Percentiles rank a stretch among this genome's conserved stretches.
phyloP scores from a whole-genome alignment of 2,113 vertebrate species.

The Taurulus bubalis region DNA sequence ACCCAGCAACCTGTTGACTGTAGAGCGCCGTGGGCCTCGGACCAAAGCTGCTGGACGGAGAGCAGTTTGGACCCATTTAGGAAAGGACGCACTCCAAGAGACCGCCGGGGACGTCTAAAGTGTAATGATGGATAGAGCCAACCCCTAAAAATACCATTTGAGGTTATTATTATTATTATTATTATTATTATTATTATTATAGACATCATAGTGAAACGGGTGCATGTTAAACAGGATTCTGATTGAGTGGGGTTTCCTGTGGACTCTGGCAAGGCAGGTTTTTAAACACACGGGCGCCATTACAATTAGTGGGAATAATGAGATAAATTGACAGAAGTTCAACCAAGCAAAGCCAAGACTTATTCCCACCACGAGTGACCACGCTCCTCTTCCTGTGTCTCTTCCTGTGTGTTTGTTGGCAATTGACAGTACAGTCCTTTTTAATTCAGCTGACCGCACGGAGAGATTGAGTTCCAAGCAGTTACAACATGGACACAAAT shows the following conservation, averaged over 20 bases:
- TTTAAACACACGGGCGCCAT: neutral
- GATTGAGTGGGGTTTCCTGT: neutral
- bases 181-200: neutral
- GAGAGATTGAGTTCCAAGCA: slow-evolving; percentile 42
- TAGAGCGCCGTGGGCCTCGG: neutral
- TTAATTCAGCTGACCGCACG: slow-evolving; percentile 33
- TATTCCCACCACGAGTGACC: neutral
- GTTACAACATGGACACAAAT: slow-evolving; percentile 63
- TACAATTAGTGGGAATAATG: neutral
- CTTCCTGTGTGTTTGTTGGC: neutral
- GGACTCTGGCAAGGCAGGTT: neutral
- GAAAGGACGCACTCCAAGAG: neutral
- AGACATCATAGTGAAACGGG: neutral
- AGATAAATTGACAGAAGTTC: neutral
- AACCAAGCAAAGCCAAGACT: neutral
- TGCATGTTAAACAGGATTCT: neutral
- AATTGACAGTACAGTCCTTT: slow-evolving; percentile 59
- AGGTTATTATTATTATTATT: neutral
- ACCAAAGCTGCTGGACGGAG: slow-evolving; percentile 19
- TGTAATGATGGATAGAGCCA: neutral
- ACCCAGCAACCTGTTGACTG: slow-evolving; percentile 44
- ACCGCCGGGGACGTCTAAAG: slow-evolving; percentile 6
- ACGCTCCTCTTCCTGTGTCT: neutral
- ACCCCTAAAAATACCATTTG: neutral
- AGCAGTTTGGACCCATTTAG: slow-evolving; percentile 26